Conservation (phyloP, 2,888 invertebrate species). For the Drosophila meridionalis region DNA sequence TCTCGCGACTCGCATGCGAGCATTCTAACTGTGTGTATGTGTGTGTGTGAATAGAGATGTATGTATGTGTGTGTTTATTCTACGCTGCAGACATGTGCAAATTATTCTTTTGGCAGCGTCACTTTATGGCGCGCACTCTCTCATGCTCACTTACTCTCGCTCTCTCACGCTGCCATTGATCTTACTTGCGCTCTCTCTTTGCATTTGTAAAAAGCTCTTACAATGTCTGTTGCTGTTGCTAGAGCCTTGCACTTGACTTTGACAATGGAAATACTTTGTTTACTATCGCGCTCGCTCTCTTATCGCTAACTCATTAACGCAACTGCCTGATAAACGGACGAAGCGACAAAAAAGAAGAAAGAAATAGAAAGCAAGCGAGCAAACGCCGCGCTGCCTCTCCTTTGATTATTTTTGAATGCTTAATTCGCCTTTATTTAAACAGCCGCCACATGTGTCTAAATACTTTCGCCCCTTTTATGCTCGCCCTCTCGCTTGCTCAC, state of each 20-base stretch:
- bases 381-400: neutral
- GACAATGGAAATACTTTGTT: conserved; percentile 52
- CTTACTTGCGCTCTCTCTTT: conserved; percentile 22
- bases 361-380: conserved; percentile 3
- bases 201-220: conserved; percentile 28
- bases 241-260: conserved; percentile 75
- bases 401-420: conserved; percentile 35
- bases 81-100: conserved; percentile 66
- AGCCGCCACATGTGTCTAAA: conserved; percentile 61
- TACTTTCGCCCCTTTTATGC: neutral
- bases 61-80: conserved; percentile 32
- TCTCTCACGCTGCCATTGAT: neutral
- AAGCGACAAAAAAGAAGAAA: neutral
- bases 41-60: neutral
- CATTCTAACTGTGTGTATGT: conserved; percentile 36
- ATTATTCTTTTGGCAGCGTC: conserved; percentile 52
- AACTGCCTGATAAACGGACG: conserved; percentile 51
- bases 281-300: conserved; percentile 45
- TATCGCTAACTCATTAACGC: conserved; percentile 47
- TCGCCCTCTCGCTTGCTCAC: neutral
- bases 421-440: conserved; percentile 72
- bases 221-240: neutral
- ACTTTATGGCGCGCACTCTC: conserved; percentile 11
- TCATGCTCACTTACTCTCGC: neutral
- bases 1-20: conserved; percentile 62